Base-by-base conservation (phyloP, 2,797 vertebrate species). In the Hoplostethus mediterraneus region DNA sequence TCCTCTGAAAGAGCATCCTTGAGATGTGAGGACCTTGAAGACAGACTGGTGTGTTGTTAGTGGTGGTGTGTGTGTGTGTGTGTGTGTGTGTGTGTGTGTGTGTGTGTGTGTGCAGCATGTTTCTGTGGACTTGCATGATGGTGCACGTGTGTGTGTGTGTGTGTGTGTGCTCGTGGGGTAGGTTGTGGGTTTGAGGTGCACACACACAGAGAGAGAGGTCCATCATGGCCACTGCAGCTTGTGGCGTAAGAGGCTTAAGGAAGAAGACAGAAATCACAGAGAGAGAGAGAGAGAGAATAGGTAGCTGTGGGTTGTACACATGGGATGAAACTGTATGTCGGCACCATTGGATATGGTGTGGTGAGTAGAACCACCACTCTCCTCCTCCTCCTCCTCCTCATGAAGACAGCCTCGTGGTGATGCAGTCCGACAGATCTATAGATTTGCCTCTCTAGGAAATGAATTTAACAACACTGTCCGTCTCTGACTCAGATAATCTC, bases 271-370 rank as follows among this genome's bases (percentile, higher is more conserved):
- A 79, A 87, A 89, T 89, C 54, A 21, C 1, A 21, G 21, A 21
- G 21, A 73, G 8, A 11, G 67, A 72, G 67, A 21, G 68, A 68
- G 71, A 77, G 80, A 86, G 85, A 91, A 87, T 86, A 73, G 84
- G 82, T 71, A 73, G 89, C 80, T 70, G 79, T 80, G 85, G 77
- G 71, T 82, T 75, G 70, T 45, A 53, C 84, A 73, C 59, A 63
- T 76, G 70, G 81, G 60, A 71, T 31, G 71, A 69, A 83, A 80
- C 82, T 86, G 82, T 83, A 83, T 80, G 90, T 88, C 67, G 53
- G 70, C 62, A 53, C 78, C 64, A 92, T 89, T 90, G 88, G 90
- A 88, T 72, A 71, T 55, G 90, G 80, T 83, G 48, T 81, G 73
- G 67, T 89, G 90, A 89, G 77, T 73, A 63, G 59, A 83, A 79